Percentiles rank a stretch among this genome's conserved stretches.
Conservation (phyloP, 1,140 invertebrate species). For the Ceratosolen fusciceps region DNA sequence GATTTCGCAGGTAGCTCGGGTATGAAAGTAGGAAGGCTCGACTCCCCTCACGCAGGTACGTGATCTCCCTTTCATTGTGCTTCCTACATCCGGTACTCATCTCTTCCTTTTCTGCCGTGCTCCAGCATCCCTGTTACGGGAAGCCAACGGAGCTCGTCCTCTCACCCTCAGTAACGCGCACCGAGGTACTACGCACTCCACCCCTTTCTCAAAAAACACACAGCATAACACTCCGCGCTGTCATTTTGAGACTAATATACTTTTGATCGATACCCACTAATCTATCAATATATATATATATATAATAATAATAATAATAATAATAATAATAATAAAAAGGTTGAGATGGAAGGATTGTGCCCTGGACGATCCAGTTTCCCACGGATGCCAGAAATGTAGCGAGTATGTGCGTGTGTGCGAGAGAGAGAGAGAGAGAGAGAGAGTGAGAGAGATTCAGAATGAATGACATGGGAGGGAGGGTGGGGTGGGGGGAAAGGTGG, state of each 20-base stretch:
- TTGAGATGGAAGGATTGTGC: no score
- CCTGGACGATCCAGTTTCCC: slow-evolving; percentile 64
- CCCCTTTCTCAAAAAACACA: slow-evolving; percentile 51
- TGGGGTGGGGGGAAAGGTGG: slow-evolving; percentile 18
- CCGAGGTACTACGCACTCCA: slow-evolving; percentile 38
- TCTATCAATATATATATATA: slow-evolving; percentile 51
- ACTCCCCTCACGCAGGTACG: slow-evolving; percentile 46
- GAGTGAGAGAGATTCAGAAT: no score
- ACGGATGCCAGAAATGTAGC: slow-evolving; percentile 53
- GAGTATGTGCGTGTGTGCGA: background rate
- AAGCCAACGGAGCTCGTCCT: slow-evolving; percentile 17
- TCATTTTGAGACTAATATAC: slow-evolving; percentile 73
- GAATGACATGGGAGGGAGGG: no score
- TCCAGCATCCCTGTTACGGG: background rate
- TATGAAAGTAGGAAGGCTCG: slow-evolving; percentile 54
- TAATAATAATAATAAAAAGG: no score
- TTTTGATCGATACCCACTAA: slow-evolving; percentile 68
- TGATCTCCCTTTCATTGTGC: slow-evolving; percentile 32
- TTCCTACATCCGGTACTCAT: background rate
- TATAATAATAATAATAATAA: background rate
- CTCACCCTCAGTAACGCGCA: background rate
- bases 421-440: no score
- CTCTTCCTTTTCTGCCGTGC: slow-evolving; percentile 36
- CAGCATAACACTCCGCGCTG: slow-evolving; percentile 70
- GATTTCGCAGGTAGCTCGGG: slow-evolving; percentile 63